These are phyloP conservation scores for Rachycentron canadum DNA, from an alignment of 2,797 vertebrate species.

Conservation along the genomic window DNA sequence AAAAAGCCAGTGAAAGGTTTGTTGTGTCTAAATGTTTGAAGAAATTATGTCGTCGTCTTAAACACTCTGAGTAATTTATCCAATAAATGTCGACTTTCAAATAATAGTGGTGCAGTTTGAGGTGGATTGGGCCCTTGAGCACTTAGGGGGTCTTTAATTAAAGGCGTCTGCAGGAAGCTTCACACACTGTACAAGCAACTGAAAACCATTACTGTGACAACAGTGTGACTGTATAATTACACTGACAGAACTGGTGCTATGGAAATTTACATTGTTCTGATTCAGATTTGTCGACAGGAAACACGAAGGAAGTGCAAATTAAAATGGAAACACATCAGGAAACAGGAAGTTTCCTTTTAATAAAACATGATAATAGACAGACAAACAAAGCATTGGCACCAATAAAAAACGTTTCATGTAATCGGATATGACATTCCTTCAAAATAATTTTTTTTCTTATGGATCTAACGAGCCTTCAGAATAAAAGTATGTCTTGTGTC, in stretches of 20 bases:
- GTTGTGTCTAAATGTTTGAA: too few relatives aligned
- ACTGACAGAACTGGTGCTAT: too few relatives aligned
- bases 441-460: background rate
- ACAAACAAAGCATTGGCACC: background rate
- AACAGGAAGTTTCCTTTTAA: background rate
- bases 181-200: too few relatives aligned
- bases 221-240: too few relatives aligned
- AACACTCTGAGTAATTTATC: background rate
- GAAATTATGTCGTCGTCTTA: too few relatives aligned
- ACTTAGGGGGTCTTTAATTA: background rate
- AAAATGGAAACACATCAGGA: background rate
- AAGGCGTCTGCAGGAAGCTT: background rate
- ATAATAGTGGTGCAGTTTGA: background rate
- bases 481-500: background rate
- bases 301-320: background rate
- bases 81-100: background rate
- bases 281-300: too few relatives aligned
- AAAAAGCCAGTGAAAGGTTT: background rate
- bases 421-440: background rate
- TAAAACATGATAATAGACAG: background rate
- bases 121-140: background rate
- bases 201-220: background rate
- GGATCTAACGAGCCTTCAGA: background rate
- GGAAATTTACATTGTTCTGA: too few relatives aligned
- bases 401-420: background rate